Conservation (phyloP, 2,888 invertebrate genomes). For the Drosophila merina region DNA sequence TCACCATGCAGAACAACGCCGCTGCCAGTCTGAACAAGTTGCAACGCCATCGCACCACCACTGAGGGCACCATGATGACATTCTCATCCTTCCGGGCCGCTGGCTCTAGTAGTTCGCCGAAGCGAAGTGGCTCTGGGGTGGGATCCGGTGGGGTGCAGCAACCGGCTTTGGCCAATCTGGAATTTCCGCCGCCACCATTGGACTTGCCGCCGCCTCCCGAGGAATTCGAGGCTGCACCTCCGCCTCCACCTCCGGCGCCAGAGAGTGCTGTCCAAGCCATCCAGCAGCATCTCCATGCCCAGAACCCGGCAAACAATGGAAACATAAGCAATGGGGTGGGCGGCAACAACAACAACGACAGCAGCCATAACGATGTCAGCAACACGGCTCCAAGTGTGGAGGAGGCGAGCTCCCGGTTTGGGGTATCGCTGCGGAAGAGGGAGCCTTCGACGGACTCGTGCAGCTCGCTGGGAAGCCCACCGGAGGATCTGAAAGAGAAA, state of each 20-base stretch:
- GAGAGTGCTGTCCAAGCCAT: slow-evolving; percentile 65
- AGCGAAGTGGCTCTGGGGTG: slow-evolving; percentile 84
- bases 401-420: slow-evolving; percentile 89
- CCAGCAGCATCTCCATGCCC: slow-evolving; percentile 65
- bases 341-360: slow-evolving; percentile 54
- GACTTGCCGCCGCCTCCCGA: slow-evolving; percentile 92
- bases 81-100: slow-evolving; percentile 86
- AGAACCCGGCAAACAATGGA: slow-evolving; percentile 42
- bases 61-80: slow-evolving; percentile 85
- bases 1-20: slow-evolving; percentile 88
- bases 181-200: slow-evolving; percentile 94
- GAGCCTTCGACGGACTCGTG: slow-evolving; percentile 87
- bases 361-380: slow-evolving; percentile 85
- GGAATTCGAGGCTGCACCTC: slow-evolving; percentile 84
- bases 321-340: slow-evolving; percentile 25
- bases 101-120: slow-evolving; percentile 89
- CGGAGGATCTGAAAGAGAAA: slow-evolving; percentile 89
- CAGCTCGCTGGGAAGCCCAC: slow-evolving; percentile 85
- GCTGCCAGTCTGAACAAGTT: slow-evolving; percentile 86
- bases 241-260: slow-evolving; percentile 75
- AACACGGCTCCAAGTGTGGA: slow-evolving; percentile 89
- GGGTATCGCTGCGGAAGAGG: slow-evolving; percentile 88
- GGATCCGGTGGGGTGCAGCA: slow-evolving; percentile 86
- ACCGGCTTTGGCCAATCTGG: slow-evolving; percentile 91
- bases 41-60: slow-evolving; percentile 85